Evolutionary conservation across 1,140 invertebrate genomes (phyloP).

Genomic region (Elymnias hypermnestra): DNA sequence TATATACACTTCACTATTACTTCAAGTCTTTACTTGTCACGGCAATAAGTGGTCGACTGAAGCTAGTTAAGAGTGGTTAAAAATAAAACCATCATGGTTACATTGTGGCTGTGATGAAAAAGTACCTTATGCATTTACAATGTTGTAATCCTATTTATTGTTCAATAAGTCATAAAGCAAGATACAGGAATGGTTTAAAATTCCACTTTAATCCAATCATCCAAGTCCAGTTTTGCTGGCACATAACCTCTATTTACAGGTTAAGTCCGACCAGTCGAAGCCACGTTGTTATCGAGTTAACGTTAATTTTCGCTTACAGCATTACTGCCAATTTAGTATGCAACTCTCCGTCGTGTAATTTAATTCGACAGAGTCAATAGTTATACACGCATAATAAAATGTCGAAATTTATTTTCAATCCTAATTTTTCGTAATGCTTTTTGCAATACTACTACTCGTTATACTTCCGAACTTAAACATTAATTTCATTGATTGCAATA

Average conservation of each 20-base stretch:
- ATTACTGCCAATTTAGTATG: conserved; percentile 28
- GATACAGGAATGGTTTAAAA: neutral
- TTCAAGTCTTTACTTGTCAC: no score
- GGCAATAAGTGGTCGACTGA: no score
- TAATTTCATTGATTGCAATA: no score
- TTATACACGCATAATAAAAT: conserved; percentile 6
- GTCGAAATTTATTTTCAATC: conserved; percentile 1
- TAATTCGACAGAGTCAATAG: conserved; percentile 16
- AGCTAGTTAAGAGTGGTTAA: no score
- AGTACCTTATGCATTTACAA: no score
- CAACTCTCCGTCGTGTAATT: conserved; percentile 15
- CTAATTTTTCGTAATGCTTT: no score
- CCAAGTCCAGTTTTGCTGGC: conserved; percentile 13
- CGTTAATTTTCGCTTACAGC: conserved; percentile 34
- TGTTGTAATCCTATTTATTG: no score
- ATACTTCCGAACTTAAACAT: no score
- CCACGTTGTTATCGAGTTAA: conserved; percentile 38
- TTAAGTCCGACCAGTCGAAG: conserved; percentile 26
- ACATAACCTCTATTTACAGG: conserved; percentile 26
- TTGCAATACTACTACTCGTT: no score
- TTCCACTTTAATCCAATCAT: conserved; percentile 1
- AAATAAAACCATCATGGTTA: no score
- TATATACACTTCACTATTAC: no score
- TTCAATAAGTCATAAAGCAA: neutral
- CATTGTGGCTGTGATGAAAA: no score